phyloP scores from a whole-genome alignment of 2,888 invertebrate species.

The Dexiosoma caninum region DNA sequence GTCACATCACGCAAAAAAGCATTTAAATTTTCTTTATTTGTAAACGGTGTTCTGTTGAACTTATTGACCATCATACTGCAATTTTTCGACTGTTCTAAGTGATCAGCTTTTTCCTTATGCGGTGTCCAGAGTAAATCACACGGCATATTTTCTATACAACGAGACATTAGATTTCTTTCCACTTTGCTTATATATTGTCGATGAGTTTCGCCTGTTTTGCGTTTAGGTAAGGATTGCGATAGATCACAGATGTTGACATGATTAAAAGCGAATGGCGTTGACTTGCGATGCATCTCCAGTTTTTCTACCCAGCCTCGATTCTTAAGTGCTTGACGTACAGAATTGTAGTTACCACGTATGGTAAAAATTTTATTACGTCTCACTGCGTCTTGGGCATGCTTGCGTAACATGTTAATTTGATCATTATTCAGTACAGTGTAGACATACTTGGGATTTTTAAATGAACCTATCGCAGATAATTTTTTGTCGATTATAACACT shows the following conservation, averaged over 20 bases:
- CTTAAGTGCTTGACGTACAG: conserved; percentile 83
- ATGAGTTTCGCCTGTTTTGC: conserved; percentile 77
- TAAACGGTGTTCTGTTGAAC: conserved; percentile 91
- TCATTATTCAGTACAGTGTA: conserved; percentile 78
- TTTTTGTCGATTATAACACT: conserved; percentile 51
- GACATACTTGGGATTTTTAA: conserved; percentile 41
- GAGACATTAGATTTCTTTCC: conserved; percentile 84
- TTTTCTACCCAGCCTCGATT: conserved; percentile 84
- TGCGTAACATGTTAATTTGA: conserved; percentile 82
- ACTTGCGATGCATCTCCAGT: conserved; percentile 75
- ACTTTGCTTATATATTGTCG: conserved; percentile 82
- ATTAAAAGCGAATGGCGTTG: conserved; percentile 68
- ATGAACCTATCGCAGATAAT: conserved; percentile 22
- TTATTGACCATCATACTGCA: conserved; percentile 86
- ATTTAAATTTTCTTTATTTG: conserved; percentile 94
- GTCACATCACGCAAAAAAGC: conserved; percentile 88
- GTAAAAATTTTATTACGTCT: conserved; percentile 83
- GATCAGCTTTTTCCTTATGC: conserved; percentile 84
- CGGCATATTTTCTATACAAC: conserved; percentile 87
- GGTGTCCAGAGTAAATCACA: conserved; percentile 95
- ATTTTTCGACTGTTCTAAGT: conserved; percentile 77
- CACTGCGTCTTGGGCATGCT: conserved; percentile 83
- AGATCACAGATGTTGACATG: conserved; percentile 76
- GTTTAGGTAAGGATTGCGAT: conserved; percentile 75
- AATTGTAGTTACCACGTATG: conserved; percentile 85